Conservation (phyloP, 2,797 vertebrate genomes). For the Antennarius maculatus region DNA sequence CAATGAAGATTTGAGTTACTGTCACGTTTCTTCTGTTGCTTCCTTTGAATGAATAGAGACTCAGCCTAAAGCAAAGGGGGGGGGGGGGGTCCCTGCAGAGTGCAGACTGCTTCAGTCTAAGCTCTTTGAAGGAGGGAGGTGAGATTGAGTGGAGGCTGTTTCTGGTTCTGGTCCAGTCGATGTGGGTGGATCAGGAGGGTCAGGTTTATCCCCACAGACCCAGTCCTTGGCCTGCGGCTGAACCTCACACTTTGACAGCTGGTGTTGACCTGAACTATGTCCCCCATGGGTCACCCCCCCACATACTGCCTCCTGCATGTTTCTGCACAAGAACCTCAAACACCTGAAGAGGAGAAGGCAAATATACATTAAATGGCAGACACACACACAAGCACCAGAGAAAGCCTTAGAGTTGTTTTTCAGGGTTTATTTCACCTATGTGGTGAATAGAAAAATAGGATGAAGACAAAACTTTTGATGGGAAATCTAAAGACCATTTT, state of each 20-base stretch:
- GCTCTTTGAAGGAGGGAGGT: slow-evolving; percentile 62
- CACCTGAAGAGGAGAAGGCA: slow-evolving; percentile 59
- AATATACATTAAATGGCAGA: slow-evolving; percentile 22
- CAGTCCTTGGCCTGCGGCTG: slow-evolving; percentile 78
- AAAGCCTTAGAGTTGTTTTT: slow-evolving; percentile 62
- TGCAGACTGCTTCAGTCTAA: slow-evolving; percentile 29
- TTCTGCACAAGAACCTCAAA: slow-evolving; percentile 48
- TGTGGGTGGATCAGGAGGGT: slow-evolving; percentile 53
- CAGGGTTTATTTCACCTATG: slow-evolving; percentile 84
- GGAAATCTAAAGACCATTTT: slow-evolving; percentile 84
- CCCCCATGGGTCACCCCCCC: slow-evolving; percentile 40
- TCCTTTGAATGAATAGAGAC: slow-evolving; percentile 32
- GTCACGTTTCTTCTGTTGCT: slow-evolving; percentile 37
- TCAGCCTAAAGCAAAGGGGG: slow-evolving; percentile 48
- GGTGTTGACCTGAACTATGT: slow-evolving; percentile 79
- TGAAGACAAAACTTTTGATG: slow-evolving; percentile 83
- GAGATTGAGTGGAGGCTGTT: slow-evolving; percentile 45
- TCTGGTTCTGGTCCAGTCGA: slow-evolving; percentile 44
- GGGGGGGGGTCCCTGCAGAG: slow-evolving; percentile 58
- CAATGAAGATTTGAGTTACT: slow-evolving; percentile 23
- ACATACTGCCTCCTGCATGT: slow-evolving; percentile 21
- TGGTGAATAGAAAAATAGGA: slow-evolving; percentile 87
- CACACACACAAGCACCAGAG: slow-evolving; percentile 29
- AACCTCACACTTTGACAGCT: slow-evolving; percentile 81
- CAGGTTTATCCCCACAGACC: slow-evolving; percentile 72